Evolutionary conservation across 2,113 vertebrate species (phyloP).

Genomic region (Ammodytes marinus): DNA sequence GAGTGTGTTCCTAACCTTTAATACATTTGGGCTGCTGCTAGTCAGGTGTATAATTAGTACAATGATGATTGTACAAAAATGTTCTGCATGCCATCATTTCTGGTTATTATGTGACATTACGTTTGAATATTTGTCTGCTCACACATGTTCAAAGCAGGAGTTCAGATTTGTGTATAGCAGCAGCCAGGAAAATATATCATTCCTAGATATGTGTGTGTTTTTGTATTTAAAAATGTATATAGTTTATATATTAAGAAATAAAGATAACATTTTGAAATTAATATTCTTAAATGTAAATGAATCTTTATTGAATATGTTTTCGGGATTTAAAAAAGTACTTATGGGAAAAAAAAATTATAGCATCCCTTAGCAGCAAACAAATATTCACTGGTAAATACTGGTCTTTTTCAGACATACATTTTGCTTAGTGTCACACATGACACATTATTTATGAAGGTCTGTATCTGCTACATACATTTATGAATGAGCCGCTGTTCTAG

Average conservation of each 20-base stretch:
- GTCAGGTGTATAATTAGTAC: slow-evolving; percentile 67
- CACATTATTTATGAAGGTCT: slow-evolving; percentile 42
- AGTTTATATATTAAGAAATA: not conserved
- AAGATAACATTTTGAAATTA: not conserved
- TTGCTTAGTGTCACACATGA: not conserved
- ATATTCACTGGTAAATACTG: not conserved
- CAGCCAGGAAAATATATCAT: not conserved
- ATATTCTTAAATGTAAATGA: not conserved
- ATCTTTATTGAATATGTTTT: not conserved
- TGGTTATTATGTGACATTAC: slow-evolving; percentile 64
- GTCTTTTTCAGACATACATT: not conserved
- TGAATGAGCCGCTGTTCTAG: slow-evolving; percentile 60
- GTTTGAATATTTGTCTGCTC: not conserved
- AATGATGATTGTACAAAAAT: slow-evolving; percentile 36
- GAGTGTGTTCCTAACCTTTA: slow-evolving; percentile 73
- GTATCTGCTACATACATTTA: slow-evolving; percentile 43
- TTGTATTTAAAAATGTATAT: not conserved
- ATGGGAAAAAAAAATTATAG: not conserved
- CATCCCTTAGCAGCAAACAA: not conserved
- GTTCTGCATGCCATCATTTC: slow-evolving; percentile 43
- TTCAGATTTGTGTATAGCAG: slow-evolving; percentile 6
- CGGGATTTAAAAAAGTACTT: not conserved
- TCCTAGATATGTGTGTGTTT: not conserved
- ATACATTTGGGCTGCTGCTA: slow-evolving; percentile 66
- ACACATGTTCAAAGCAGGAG: slow-evolving; percentile 3